Conservation (phyloP, 2,888 invertebrate species). For the Coelopa pilipes region DNA sequence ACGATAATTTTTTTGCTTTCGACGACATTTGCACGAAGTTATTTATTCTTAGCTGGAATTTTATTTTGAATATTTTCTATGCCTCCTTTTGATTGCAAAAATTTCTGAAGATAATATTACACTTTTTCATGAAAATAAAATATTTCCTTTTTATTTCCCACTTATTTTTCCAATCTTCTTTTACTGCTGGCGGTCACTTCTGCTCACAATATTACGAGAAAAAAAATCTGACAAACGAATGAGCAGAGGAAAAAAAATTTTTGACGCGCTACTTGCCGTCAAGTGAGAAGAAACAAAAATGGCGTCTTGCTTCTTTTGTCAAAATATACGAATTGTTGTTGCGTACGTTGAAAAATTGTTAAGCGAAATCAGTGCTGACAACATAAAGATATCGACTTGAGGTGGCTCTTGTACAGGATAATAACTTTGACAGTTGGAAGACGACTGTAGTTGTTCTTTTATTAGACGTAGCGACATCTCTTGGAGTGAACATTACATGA, state of each 20-base stretch:
- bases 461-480: no score
- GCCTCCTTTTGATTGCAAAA: no score
- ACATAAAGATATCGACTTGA: no score
- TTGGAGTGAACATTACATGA: no score
- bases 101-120: constrained; percentile 32
- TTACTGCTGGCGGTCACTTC: constrained; percentile 41
- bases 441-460: no score
- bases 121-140: constrained; percentile 35
- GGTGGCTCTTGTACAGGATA: no score
- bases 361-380: constrained; percentile 15
- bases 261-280: constrained; percentile 32
- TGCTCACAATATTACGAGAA: constrained; percentile 27
- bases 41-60: constrained; percentile 61
- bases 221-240: constrained; percentile 33
- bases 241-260: constrained; percentile 29
- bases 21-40: constrained; percentile 59
- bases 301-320: constrained; percentile 46
- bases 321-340: constrained; percentile 24
- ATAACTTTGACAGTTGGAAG: no score
- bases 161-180: constrained; percentile 35
- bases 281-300: constrained; percentile 51
- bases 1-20: constrained; percentile 62
- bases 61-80: constrained; percentile 57
- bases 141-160: constrained; percentile 17
- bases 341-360: background rate